Evolutionary conservation across 1,140 invertebrate species (phyloP), one percentile per base, ranked within the genome.

Genomic region (Maniola jurtina): DNA sequence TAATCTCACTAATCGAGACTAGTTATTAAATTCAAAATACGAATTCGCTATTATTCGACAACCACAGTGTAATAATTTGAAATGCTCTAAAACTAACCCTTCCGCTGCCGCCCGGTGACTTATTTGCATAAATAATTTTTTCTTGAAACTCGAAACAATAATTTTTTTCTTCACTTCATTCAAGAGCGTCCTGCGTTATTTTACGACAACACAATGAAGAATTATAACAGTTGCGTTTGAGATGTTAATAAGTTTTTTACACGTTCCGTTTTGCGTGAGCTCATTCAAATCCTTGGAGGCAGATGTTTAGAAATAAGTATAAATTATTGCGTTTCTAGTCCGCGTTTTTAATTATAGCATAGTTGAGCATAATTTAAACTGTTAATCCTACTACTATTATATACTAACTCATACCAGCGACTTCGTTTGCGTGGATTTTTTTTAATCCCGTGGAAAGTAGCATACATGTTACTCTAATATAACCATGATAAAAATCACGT

Each of bases 191-290:
- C 73, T 67, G 74, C 68, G 66, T 83, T 81, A 79, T 81, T 79
- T 77, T 68, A 76, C 56, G 47, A 66, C 59, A 67, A 40, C 61
- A 83, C 77, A 81, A 84, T 77, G 65, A 68, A 55, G 75, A 79
- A 79, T 79, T 80, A 81, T 80, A 77, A 77, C 77, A 70, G 77
- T 80, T 71, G 58, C 58, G 78, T 86, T 25, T 84, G 71, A 80
- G 68, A 86, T 86, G 82, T 71, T 81, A 84, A 84, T 86, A 66
- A 68, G 73, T 73, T 84, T 84, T 86, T 86, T 86, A 34, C 55
- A 16, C 14, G 34, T 57, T 38, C 35, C 57, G 56, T 62, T 66
- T 54, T 47, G 55, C 54, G 62, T 55, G 34, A 63, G 47, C 52
- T 55, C 55, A 64, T 64, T 57, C 54, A 64, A 64, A 64, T 64